Conservation (phyloP, 2,113 vertebrate species). For the Pituophis catenifer region DNA sequence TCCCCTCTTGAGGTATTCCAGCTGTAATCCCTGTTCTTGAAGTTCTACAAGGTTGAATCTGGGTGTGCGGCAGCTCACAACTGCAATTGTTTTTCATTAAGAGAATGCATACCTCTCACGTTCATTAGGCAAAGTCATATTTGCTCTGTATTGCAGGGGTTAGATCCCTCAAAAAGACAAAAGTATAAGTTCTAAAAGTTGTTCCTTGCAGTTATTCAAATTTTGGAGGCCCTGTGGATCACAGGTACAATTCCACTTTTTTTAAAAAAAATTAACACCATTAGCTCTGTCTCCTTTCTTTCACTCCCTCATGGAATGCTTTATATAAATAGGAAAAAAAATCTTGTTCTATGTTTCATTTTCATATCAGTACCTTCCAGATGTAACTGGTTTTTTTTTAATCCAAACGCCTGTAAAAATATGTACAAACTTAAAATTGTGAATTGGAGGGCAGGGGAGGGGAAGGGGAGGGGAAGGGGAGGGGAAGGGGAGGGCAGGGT, state of each 20-base stretch:
- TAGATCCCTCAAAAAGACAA: neutral
- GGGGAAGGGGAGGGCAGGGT: neutral
- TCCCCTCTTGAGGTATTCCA: neutral
- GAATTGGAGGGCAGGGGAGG: slow-evolving; percentile 39
- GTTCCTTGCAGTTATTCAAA: neutral
- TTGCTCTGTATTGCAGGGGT: neutral
- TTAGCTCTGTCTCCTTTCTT: neutral
- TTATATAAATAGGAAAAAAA: slow-evolving; percentile 34
- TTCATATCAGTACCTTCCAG: slow-evolving; percentile 41
- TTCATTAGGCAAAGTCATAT: neutral
- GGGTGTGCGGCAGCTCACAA: neutral
- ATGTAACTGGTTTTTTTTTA: slow-evolving; percentile 65
- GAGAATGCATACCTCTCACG: neutral
- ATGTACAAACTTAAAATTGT: slow-evolving; percentile 53
- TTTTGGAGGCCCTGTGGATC: slow-evolving; percentile 4
- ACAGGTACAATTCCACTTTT: slow-evolving; percentile 1
- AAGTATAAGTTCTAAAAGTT: slow-evolving; percentile 1
- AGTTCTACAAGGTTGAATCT: neutral
- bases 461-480: neutral
- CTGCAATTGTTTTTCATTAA: neutral
- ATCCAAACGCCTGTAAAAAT: slow-evolving; percentile 70
- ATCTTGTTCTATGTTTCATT: slow-evolving; percentile 45
- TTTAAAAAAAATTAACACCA: neutral
- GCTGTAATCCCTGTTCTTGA: neutral
- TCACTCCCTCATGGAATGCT: slow-evolving; percentile 42